phyloP scores from a whole-genome alignment of 2,113 vertebrate species.

The Alouatta palliata region DNA sequence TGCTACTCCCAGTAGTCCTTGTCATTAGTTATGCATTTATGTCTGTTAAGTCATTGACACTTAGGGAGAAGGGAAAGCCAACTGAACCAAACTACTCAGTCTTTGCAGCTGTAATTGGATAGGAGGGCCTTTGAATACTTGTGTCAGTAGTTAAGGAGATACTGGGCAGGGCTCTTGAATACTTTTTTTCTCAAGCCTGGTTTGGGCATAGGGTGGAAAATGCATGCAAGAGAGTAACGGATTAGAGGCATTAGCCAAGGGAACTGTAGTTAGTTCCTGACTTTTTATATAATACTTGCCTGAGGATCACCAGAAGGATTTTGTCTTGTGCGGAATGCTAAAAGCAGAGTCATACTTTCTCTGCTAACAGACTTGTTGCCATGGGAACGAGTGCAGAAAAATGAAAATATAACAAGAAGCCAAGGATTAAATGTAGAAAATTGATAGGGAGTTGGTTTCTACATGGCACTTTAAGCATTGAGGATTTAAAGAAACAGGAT shows the following conservation, averaged over 20 bases:
- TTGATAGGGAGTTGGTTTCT: slow-evolving; percentile 43
- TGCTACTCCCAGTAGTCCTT: not conserved
- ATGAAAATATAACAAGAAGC: slow-evolving; percentile 6
- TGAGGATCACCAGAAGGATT: not conserved
- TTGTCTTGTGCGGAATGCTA: slow-evolving; percentile 53
- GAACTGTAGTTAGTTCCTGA: not conserved
- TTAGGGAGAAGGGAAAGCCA: not conserved
- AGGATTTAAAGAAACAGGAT: not conserved
- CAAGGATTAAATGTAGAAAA: slow-evolving; percentile 38
- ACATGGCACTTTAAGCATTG: slow-evolving; percentile 21
- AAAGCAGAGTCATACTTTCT: slow-evolving; percentile 8
- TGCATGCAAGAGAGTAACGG: not conserved
- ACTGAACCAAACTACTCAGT: not conserved
- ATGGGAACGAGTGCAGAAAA: slow-evolving; percentile 63
- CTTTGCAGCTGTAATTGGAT: not conserved
- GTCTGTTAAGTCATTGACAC: not conserved
- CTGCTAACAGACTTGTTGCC: slow-evolving; percentile 60
- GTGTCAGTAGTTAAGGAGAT: not conserved
- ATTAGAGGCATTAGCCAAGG: not conserved
- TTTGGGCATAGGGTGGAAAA: not conserved
- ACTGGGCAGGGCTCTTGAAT: not conserved
- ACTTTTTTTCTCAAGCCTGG: not conserved
- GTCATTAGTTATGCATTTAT: not conserved
- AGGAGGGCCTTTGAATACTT: not conserved
- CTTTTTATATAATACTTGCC: slow-evolving; percentile 19